These are phyloP conservation scores for Propithecus deckenii DNA, from an alignment of 2,797 vertebrate genomes.

Conservation along the genomic window DNA sequence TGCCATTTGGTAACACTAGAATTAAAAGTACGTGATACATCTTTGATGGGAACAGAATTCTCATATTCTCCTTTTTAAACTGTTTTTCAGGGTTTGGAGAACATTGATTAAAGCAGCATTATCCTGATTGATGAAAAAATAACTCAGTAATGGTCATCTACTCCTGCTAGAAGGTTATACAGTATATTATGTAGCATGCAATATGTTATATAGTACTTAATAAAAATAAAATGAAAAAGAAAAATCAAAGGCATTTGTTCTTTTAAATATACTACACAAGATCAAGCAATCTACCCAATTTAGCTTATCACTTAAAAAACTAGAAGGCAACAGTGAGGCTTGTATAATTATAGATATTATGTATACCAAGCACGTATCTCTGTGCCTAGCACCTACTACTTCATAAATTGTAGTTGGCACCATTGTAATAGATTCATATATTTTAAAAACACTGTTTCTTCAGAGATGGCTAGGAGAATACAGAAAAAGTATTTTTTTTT, in stretches of 20 bases:
- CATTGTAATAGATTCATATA: not conserved
- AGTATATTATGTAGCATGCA: not conserved
- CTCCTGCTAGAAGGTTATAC: not conserved
- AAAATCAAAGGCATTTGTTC: conserved; percentile 4
- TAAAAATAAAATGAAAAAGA: conserved; percentile 59
- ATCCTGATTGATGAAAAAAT: conserved; percentile 20
- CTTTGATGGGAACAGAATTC: conserved; percentile 19
- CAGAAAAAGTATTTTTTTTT: not conserved
- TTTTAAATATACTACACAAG: not conserved
- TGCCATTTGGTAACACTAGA: not conserved
- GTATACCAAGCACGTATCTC: not conserved
- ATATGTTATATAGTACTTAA: conserved; percentile 49
- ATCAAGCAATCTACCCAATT: not conserved
- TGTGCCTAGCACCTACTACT: not conserved
- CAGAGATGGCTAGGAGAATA: not conserved
- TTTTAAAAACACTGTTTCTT: not conserved
- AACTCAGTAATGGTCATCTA: conserved; percentile 30
- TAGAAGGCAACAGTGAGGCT: not conserved
- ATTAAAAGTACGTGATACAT: not conserved
- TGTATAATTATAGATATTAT: conserved; percentile 15
- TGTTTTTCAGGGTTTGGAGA: conserved; percentile 93
- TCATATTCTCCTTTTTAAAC: conserved; percentile 50
- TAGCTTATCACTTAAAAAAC: not conserved
- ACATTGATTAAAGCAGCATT: conserved; percentile 87
- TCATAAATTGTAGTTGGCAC: not conserved